Conservation (phyloP, 1,140 invertebrate species). For the Cyrtorhinus lividipennis region DNA sequence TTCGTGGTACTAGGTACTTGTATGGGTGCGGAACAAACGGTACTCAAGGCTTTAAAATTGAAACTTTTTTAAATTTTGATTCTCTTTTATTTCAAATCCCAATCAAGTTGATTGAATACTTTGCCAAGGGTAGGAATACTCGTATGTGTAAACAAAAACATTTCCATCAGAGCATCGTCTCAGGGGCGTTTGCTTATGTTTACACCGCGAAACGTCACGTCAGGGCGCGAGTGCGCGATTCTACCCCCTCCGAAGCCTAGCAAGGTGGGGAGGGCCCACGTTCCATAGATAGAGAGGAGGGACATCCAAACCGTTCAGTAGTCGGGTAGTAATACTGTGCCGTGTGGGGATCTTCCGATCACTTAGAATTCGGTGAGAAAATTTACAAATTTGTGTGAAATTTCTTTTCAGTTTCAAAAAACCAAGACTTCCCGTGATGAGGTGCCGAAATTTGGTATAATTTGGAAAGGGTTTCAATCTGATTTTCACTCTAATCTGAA, state of each 20-base stretch:
- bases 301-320: background rate
- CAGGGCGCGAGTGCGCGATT: background rate
- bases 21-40: no score
- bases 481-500: background rate
- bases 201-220: background rate
- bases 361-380: background rate
- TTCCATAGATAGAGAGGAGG: slow-evolving; percentile 1
- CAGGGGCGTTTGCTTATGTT: no score
- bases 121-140: no score
- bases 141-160: no score
- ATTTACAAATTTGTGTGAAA: background rate
- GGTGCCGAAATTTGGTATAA: no score
- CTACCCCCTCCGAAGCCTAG: background rate
- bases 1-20: no score
- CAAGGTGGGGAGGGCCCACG: background rate
- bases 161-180: no score
- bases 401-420: background rate
- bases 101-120: no score
- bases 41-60: no score
- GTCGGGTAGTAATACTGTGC: slow-evolving; percentile 7
- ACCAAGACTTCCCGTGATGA: no score
- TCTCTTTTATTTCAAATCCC: no score
- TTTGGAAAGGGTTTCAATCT: background rate
- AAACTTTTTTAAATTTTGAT: no score
- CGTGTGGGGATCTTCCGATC: slow-evolving; percentile 3